phyloP scores from a whole-genome alignment of 2,888 invertebrate species.

The Portevinia maculata region DNA sequence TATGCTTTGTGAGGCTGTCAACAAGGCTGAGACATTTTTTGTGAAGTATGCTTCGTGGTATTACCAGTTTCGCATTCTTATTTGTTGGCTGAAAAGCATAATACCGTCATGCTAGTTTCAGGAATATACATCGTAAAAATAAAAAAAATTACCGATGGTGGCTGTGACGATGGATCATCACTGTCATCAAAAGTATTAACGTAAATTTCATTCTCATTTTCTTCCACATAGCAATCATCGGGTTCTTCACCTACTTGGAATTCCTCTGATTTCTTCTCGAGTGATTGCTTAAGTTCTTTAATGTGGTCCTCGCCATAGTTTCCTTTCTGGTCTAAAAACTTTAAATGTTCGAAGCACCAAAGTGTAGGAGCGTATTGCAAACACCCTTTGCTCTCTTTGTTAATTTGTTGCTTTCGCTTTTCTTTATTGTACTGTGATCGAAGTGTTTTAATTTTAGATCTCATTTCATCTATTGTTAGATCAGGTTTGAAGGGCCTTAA shows the following conservation, averaged over 20 bases:
- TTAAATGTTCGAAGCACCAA: conserved; percentile 29
- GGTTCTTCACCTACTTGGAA: conserved; percentile 4
- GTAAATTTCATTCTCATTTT: conserved; percentile 52
- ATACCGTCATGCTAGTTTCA: neutral
- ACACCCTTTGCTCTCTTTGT: neutral
- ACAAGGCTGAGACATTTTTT: conserved; percentile 28
- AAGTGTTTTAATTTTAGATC: conserved; percentile 36
- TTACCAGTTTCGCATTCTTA: neutral
- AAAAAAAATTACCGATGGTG: neutral
- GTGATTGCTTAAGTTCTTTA: neutral
- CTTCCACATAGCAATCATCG: conserved; percentile 21
- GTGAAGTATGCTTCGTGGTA: conserved; percentile 17
- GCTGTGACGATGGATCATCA: neutral
- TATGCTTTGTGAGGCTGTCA: conserved; percentile 9
- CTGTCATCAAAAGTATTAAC: conserved; percentile 43
- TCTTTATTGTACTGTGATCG: conserved; percentile 35
- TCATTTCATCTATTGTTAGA: conserved; percentile 14
- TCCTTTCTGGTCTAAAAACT: conserved; percentile 14
- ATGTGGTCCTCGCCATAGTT: neutral
- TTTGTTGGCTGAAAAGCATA: neutral
- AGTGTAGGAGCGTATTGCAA: conserved; percentile 3
- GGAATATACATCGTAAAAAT: neutral
- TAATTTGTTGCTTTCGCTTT: neutral
- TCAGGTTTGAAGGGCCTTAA: neutral
- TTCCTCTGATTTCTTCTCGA: neutral